Base-by-base conservation (phyloP, 2,113 vertebrate species). In the Hypocryptadius cinnamomeus region DNA sequence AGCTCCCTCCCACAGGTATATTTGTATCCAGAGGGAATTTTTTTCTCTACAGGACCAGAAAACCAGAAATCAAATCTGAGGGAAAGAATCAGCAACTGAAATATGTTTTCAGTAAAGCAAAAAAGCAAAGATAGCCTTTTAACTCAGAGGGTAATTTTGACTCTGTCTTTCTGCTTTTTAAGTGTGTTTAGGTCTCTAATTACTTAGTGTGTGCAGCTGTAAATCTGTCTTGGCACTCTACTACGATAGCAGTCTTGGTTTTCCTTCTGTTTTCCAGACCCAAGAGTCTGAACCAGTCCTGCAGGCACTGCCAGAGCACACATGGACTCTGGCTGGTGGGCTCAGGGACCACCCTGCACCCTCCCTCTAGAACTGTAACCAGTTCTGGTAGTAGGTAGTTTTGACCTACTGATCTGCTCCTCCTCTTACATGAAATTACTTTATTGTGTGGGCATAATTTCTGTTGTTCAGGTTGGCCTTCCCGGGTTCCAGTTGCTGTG, bases 51-150 rank as follows among this genome's bases (percentile, higher is more conserved):
- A 27, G 42, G 60, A 66, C 3, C 4, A 22, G 40, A 87, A 56
- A 91, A 44, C 16, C 27, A 44, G 60, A 94, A 85, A 89, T 82
- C 40, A 85, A 82, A 89, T 81, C 12, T 13, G 48, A 68, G 35
- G 28, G n/a, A 57, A 44, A 59, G 48, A 87, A 85, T 51, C 45
- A 45, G 51, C 35, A 81, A 54, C n/a, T 81, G 66, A 91, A 94
- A 65, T 74, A 79, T 56, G 17, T 60, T 87, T 89, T 85, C 85
- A 92, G 51, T 87, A 89, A 81, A 37, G 17, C 13, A 51, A 89
- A 87, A 81, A 85, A 72, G 9, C 25, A 6, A 40, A 76, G 48
- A 37, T 64, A 84, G 13, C 11, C 21, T 66, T 44, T 81, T 39
- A 89, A 76, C 45, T 35, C 33, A 23, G 56, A 86, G 44, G 50